Conservation (phyloP, 2,797 vertebrate species). For the Gallinago solitaria region DNA sequence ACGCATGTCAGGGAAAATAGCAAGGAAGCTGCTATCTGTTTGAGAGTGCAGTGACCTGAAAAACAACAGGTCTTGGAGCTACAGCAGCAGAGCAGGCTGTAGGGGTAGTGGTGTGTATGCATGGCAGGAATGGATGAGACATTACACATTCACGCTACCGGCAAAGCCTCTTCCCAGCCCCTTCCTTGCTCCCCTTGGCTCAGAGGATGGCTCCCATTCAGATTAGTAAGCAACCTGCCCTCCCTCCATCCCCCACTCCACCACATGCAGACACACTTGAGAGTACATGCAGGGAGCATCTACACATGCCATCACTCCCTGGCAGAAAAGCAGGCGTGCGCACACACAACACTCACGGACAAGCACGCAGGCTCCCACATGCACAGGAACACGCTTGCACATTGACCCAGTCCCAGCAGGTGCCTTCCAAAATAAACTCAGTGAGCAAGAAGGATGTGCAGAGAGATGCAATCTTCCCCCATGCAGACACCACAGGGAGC, state of each 20-base stretch:
- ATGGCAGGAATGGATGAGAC: background rate
- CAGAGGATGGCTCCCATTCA: background rate
- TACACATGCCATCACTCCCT: fast-evolving
- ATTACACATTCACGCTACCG: background rate
- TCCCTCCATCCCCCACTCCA: background rate
- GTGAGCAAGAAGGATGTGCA: background rate
- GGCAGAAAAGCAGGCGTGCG: background rate
- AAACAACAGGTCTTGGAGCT: conserved; percentile 79
- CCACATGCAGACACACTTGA: background rate
- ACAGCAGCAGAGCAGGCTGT: conserved; percentile 28
- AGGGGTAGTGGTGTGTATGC: background rate
- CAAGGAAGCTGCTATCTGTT: conserved; percentile 80
- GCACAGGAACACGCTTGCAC: background rate
- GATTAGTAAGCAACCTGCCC: background rate
- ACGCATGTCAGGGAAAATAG: conserved; percentile 84
- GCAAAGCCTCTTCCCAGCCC: background rate
- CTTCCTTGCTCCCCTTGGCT: background rate
- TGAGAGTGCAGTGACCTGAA: conserved; percentile 84
- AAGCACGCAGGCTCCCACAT: background rate
- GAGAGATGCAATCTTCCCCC: background rate
- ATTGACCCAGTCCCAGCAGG: background rate
- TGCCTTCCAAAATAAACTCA: background rate
- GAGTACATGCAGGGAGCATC: background rate
- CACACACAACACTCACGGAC: background rate
- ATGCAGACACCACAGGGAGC: background rate